Conservation (phyloP, 37 sponge, comb jelly and placozoan genomes). For the Diacarnus erythraeanus region DNA sequence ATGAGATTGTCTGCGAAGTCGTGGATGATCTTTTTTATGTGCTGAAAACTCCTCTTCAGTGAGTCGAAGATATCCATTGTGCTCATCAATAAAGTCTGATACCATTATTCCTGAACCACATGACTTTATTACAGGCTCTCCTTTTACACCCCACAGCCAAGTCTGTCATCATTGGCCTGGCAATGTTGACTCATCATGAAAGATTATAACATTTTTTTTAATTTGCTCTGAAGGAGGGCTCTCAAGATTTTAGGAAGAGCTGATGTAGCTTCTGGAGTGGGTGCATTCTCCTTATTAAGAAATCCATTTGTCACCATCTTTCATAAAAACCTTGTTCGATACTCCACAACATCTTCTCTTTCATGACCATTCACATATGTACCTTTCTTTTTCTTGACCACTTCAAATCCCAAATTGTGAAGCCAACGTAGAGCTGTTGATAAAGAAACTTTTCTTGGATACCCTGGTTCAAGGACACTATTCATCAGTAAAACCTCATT, state of each 20-base stretch:
- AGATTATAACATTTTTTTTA: conserved; percentile 13
- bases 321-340: conserved; percentile 16
- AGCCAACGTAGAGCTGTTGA: conserved; percentile 32
- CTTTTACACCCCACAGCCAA: conserved; percentile 6
- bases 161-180: conserved; percentile 5
- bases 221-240: conserved; percentile 2
- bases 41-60: not conserved
- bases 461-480: conserved; percentile 9
- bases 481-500: conserved; percentile 11
- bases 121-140: conserved; percentile 2
- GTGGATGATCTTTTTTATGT: not conserved
- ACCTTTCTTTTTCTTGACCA: conserved; percentile 8
- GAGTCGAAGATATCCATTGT: not conserved
- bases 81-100: conserved; percentile 41
- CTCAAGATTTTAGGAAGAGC: conserved; percentile 10
- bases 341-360: conserved; percentile 28
- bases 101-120: conserved; percentile 34
- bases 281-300: conserved; percentile 13
- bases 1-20: not conserved
- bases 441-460: not conserved
- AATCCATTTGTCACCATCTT: conserved; percentile 24
- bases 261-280: conserved; percentile 3
- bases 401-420: conserved; percentile 26
- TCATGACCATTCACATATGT: conserved; percentile 51
- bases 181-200: conserved; percentile 32